Evolutionary conservation across 1,140 invertebrate genomes (phyloP).

Genomic region (Heliconius congener): DNA sequence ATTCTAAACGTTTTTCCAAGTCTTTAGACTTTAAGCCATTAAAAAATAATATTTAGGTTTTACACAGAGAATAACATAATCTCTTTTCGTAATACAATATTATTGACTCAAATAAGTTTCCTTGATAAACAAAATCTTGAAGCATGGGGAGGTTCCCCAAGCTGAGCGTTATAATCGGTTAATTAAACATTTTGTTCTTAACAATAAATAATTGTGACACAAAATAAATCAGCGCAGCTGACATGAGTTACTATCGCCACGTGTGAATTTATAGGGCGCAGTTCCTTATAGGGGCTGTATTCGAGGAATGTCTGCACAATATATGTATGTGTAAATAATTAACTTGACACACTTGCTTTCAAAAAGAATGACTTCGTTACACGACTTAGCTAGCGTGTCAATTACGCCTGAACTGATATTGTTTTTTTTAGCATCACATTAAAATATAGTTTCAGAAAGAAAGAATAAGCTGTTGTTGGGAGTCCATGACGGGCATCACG

Average conservation of each 20-base stretch:
- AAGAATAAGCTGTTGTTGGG: too few relatives aligned
- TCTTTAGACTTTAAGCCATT: too few relatives aligned
- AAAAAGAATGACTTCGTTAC: neutral
- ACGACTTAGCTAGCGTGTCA: neutral
- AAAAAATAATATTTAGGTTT: too few relatives aligned
- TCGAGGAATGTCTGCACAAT: conserved; percentile 19
- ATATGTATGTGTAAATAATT: conserved; percentile 21
- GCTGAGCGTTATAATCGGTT: neutral
- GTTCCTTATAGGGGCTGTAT: conserved; percentile 39
- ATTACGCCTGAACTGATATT: too few relatives aligned
- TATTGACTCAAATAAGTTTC: neutral
- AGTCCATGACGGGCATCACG: too few relatives aligned
- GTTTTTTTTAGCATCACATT: too few relatives aligned
- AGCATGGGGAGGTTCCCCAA: neutral
- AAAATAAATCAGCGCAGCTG: conserved; percentile 46
- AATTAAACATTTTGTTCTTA: conserved; percentile 1
- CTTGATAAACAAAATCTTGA: neutral
- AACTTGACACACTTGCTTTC: conserved; percentile 13
- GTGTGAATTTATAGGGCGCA: conserved; percentile 48
- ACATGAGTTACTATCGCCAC: conserved; percentile 49
- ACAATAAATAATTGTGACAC: conserved; percentile 16
- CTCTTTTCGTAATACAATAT: neutral
- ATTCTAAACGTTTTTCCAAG: too few relatives aligned
- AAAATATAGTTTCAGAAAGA: too few relatives aligned
- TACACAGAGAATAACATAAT: neutral